phyloP scores from a whole-genome alignment of 2,888 invertebrate species.

The Nephrotoma flavescens region DNA sequence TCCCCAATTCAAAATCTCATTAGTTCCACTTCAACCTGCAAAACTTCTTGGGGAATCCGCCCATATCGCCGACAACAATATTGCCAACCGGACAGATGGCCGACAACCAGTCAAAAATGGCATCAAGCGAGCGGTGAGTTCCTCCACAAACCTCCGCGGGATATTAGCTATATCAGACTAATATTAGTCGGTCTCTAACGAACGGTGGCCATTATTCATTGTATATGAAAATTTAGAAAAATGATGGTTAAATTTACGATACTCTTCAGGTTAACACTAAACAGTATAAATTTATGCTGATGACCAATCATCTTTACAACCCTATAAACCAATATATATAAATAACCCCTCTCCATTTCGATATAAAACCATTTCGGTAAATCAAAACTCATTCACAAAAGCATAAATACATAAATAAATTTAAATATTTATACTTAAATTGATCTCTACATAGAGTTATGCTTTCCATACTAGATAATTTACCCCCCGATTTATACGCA shows the following conservation, averaged over 20 bases:
- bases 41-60: no score
- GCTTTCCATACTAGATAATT: not conserved
- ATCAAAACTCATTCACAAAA: not conserved
- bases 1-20: no score
- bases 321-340: not conserved
- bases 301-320: not conserved
- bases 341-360: not conserved
- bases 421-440: not conserved
- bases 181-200: no score
- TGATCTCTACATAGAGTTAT: not conserved
- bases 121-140: no score
- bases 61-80: no score
- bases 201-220: no score
- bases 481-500: not conserved
- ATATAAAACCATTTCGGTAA: not conserved
- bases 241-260: not conserved
- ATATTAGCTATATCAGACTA: no score
- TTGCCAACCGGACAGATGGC: no score
- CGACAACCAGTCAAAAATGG: no score
- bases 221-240: no score
- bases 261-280: not conserved
- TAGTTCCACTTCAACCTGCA: no score
- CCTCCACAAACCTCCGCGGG: no score
- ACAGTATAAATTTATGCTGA: not conserved
- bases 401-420: not conserved